A percentile compares a stretch with the other conserved stretches of the same genome.
These are phyloP conservation scores for Polypterus senegalus DNA, from an alignment of 2,113 vertebrate species.

Conservation along the genomic window DNA sequence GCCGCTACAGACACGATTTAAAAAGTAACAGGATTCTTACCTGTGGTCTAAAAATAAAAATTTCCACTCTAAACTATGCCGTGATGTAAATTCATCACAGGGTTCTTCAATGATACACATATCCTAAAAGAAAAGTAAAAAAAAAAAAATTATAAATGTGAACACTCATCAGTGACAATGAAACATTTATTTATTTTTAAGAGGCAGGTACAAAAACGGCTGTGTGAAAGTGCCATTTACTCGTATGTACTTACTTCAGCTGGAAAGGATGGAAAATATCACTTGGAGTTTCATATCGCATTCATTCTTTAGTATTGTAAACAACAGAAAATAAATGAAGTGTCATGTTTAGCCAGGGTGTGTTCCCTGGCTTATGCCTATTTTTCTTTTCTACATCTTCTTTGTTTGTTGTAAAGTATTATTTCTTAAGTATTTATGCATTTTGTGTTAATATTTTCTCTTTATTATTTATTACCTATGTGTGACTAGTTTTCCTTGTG, in stretches of 20 bases:
- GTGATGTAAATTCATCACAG: constrained; percentile 59
- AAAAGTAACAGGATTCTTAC: constrained; percentile 36
- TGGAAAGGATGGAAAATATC: background rate
- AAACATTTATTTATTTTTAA: background rate
- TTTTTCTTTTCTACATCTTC: too few relatives aligned
- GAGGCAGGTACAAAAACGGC: background rate
- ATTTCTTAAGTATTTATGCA: too few relatives aligned
- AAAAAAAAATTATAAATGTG: background rate
- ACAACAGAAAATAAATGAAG: too few relatives aligned
- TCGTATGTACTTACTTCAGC: constrained; percentile 1
- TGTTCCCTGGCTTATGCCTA: too few relatives aligned
- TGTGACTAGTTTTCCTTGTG: too few relatives aligned
- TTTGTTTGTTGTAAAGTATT: too few relatives aligned
- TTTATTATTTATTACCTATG: too few relatives aligned
- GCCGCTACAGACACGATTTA: background rate
- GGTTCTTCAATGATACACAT: constrained; percentile 55
- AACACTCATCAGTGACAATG: background rate
- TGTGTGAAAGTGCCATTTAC: background rate
- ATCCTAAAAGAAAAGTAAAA: constrained; percentile 45
- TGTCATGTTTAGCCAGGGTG: too few relatives aligned
- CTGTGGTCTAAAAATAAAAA: constrained; percentile 65
- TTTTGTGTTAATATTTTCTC: too few relatives aligned
- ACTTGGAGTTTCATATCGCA: background rate
- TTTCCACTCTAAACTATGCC: constrained; percentile 74
- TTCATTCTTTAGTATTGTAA: background rate